A percentile compares a stretch with the other conserved stretches of the same genome.
phyloP scores from a whole-genome alignment of 2,888 invertebrate genomes.

The Pherbina coryleti region DNA sequence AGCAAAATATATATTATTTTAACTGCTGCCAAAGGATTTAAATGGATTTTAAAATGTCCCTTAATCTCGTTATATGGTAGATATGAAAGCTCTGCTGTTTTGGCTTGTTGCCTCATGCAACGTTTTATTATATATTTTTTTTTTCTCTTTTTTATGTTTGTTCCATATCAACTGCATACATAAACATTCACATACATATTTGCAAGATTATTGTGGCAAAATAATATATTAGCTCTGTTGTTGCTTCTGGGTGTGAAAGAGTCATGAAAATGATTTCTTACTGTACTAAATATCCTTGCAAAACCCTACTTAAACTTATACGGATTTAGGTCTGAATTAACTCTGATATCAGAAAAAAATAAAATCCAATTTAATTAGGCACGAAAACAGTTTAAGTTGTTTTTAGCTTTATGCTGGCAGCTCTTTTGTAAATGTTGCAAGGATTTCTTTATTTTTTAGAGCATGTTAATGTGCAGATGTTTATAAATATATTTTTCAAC shows the following conservation, averaged over 20 bases:
- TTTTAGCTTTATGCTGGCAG: background rate
- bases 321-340: constrained; percentile 5
- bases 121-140: background rate
- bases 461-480: too few relatives aligned
- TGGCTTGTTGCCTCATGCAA: constrained; percentile 10
- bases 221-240: constrained; percentile 2
- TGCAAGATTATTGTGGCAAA: constrained; percentile 19
- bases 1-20: constrained; percentile 25
- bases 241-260: constrained; percentile 11
- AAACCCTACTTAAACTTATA: background rate
- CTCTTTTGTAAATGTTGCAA: background rate
- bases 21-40: constrained; percentile 44
- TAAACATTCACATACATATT: background rate
- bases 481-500: too few relatives aligned
- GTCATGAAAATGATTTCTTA: background rate
- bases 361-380: constrained; percentile 8
- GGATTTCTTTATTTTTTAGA: background rate
- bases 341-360: background rate
- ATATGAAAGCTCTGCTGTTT: constrained; percentile 11
- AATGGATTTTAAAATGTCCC: constrained; percentile 30
- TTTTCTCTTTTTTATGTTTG: background rate
- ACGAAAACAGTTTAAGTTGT: background rate
- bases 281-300: background rate
- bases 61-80: constrained; percentile 34
- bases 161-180: background rate